These are phyloP conservation scores for Rhynchotus rufescens DNA, from an alignment of 2,797 vertebrate species.

Conservation along the genomic window DNA sequence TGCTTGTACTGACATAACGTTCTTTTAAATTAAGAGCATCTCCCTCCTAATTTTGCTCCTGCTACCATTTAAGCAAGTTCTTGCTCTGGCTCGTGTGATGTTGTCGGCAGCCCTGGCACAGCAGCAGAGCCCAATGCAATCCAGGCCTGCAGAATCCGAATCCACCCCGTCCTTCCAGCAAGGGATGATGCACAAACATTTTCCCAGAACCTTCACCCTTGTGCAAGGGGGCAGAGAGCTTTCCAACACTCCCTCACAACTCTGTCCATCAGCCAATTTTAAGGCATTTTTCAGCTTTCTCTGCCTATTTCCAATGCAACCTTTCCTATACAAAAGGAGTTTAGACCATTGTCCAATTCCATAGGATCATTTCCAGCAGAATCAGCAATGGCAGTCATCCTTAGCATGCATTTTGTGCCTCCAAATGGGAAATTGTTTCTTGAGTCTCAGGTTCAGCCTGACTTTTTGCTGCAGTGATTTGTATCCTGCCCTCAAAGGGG, in stretches of 20 bases:
- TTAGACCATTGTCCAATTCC: background rate
- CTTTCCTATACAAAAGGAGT: background rate
- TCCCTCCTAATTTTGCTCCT: background rate
- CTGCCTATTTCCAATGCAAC: constrained; percentile 3
- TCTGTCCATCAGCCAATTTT: background rate
- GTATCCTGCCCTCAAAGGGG: background rate
- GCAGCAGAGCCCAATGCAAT: fast-evolving
- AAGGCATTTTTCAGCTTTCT: background rate
- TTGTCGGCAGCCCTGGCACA: background rate
- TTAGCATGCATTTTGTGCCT: too few relatives aligned
- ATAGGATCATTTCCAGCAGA: background rate
- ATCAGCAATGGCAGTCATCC: background rate
- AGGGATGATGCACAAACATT: too few relatives aligned
- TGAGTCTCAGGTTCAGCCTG: background rate
- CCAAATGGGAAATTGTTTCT: background rate
- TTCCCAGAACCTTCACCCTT: background rate
- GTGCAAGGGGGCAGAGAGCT: too few relatives aligned
- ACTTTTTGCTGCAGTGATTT: background rate
- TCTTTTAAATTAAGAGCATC: background rate
- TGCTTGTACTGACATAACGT: constrained; percentile 27
- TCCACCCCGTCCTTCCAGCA: too few relatives aligned
- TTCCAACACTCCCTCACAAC: fast-evolving
- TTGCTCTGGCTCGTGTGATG: background rate
- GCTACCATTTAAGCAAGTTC: constrained; percentile 25
- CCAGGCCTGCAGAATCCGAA: background rate